Percentiles rank a stretch among this genome's conserved stretches.
Conservation (phyloP, 37 sponge, comb jelly and placozoan species). For the Aphrocallistes beatrix region DNA sequence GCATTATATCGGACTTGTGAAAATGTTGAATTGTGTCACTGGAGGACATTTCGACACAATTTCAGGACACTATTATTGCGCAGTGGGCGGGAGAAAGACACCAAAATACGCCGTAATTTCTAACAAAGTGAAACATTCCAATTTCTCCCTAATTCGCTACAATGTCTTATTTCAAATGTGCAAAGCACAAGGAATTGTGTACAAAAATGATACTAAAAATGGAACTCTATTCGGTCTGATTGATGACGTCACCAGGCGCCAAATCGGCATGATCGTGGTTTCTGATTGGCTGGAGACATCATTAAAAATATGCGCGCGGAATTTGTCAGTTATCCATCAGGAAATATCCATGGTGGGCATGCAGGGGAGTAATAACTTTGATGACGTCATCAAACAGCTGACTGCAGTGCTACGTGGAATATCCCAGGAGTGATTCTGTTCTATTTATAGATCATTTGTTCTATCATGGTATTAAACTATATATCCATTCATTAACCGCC, state of each 20-base stretch:
- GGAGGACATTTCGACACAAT: constrained; percentile 22
- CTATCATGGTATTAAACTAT: too few species aligned
- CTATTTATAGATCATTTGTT: too few species aligned
- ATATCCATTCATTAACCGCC: too few species aligned
- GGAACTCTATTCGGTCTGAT: constrained; percentile 75
- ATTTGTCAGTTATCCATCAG: constrained; percentile 74
- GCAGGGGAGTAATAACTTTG: constrained; percentile 66
- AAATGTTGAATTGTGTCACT: constrained; percentile 68
- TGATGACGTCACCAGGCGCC: constrained; percentile 42
- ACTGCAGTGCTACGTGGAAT: neutral
- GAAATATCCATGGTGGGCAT: constrained; percentile 68
- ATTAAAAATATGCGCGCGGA: constrained; percentile 34
- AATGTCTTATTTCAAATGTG: constrained; percentile 89
- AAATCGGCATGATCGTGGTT: constrained; percentile 74
- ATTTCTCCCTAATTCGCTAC: constrained; percentile 63
- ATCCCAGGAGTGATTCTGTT: too few species aligned
- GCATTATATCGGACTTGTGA: neutral
- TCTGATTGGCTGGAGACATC: constrained; percentile 27
- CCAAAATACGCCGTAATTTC: constrained; percentile 51
- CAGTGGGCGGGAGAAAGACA: neutral
- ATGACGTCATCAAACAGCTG: constrained; percentile 23
- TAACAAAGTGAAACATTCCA: constrained; percentile 60
- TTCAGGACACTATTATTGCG: neutral
- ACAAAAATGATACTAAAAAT: constrained; percentile 33
- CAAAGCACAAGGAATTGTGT: constrained; percentile 74